Evolutionary conservation across 2,888 invertebrate genomes (phyloP).

Genomic region (Lepidocyrtoides sp.): DNA sequence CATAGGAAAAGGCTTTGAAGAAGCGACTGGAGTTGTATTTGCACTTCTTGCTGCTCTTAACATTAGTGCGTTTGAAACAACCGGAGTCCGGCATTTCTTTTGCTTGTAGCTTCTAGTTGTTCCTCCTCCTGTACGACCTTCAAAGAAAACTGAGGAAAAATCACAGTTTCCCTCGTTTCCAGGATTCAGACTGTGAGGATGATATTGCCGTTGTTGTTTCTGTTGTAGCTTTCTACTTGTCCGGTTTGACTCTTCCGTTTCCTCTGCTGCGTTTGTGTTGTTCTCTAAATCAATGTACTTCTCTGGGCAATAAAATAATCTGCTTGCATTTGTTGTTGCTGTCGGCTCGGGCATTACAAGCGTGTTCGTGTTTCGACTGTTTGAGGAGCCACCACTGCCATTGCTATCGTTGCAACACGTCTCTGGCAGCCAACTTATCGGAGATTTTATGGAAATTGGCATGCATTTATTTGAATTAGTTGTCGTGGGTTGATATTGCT

Average conservation of each 20-base stretch:
- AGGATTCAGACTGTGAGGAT: slow-evolving; percentile 51
- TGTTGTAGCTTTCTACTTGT: slow-evolving; percentile 39
- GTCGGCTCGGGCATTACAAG: slow-evolving; percentile 59
- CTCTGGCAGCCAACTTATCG: slow-evolving; percentile 83
- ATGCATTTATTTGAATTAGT: slow-evolving; percentile 80
- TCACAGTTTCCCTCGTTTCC: slow-evolving; percentile 45
- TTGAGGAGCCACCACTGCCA: slow-evolving; percentile 82
- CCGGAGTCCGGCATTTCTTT: slow-evolving; percentile 75
- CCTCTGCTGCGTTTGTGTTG: slow-evolving; percentile 76
- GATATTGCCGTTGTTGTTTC: slow-evolving; percentile 44
- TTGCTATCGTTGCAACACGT: slow-evolving; percentile 84
- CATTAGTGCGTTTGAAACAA: slow-evolving; percentile 70
- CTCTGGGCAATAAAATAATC: slow-evolving; percentile 77
- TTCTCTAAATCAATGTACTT: slow-evolving; percentile 79
- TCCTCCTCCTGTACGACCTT: slow-evolving; percentile 64
- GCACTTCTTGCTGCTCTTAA: slow-evolving; percentile 72
- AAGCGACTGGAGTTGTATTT: slow-evolving; percentile 75
- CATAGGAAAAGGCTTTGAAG: slow-evolving; percentile 68
- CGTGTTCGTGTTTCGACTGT: slow-evolving; percentile 85
- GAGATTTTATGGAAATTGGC: slow-evolving; percentile 81
- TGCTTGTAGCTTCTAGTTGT: slow-evolving; percentile 67
- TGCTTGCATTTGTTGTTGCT: slow-evolving; percentile 37
- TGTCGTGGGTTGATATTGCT: slow-evolving; percentile 55
- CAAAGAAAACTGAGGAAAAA: slow-evolving; percentile 78
- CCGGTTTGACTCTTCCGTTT: slow-evolving; percentile 68